Evolutionary conservation across 2,797 vertebrate genomes (phyloP), one percentile per base, ranked within the genome.

Genomic region (Heteromormyrus szaboi): DNA sequence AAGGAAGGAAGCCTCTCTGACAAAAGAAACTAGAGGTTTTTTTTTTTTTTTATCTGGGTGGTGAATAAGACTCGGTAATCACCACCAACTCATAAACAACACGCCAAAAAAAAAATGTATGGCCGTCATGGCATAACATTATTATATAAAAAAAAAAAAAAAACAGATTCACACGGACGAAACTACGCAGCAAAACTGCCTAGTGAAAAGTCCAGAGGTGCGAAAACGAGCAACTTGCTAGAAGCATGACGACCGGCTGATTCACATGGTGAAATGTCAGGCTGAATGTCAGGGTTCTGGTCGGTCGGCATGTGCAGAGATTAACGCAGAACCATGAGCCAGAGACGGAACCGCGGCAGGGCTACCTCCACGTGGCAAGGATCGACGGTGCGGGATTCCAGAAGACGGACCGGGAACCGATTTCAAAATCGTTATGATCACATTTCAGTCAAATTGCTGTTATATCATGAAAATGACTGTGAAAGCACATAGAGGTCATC

Each of bases 181-280:
- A 44, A 83, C 88, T 79, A 22, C 44, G 37, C 50, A 65, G 33
- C 84, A 86, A 68, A 72, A 59, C 11, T 79, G 33, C 56, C 8
- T 41, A 88, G 22, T 59, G 83, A 56, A 72, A 89, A 50, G 62
- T 41, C 56, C 87, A 86, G 50, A 50, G 59, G 65, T 46, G 54
- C 65, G 89, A 62, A 88, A 84, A 37, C 50, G 11, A 72, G 76
- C 48, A 46, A 87, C 89, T 62, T 46, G 59, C 44, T 54, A 33
- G 53, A 86, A 85, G 56, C 90, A 90, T 81, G 87, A 92, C 79
- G 0, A 92, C 89, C 90, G 86, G 89, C 92, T 94, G 93, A 94
- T 92, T 94, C 94, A 93, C 90, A 91, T 44, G 59, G 44, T 59
- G 85, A 93, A 93, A 92, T 93, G 94, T 92, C 91, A 93, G 90